Evolutionary conservation across 2,888 invertebrate genomes (phyloP), one percentile per base, ranked within the genome.

Genomic region (Toxonevra muliebris): DNA sequence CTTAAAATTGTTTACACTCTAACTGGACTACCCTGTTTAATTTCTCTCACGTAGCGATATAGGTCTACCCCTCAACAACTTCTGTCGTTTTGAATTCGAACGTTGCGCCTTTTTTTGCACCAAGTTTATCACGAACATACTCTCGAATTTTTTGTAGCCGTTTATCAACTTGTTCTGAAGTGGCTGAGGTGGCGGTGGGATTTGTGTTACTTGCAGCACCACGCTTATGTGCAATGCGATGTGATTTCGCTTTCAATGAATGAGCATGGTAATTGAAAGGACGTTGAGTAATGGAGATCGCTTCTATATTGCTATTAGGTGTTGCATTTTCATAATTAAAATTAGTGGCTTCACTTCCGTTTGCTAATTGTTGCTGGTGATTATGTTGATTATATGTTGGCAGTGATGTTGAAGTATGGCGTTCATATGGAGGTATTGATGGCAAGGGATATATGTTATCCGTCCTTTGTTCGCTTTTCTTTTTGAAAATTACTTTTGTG

Each of bases 181-280:
- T 52, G 4, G 42, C 19, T 1, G 57, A 20, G 7, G 59, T 55
- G 13, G 59, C 59, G 0, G 60, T 40, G 0, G 76, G 69, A 3
- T 66, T 52, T 0, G 61, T 52, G 11, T 69, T 61, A 59, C 72
- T n/a, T 8, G 55, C 52, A 20, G 68, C 61, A 17, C 54, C 71
- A 50, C 72, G 72, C 17, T 75, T 76, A 20, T 71, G 69, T 19
- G 70, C 71, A 70, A 64, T 66, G 61, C 63, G 59, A 20, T 68
- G 72, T 20, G 67, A 58, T 17, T 69, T 13, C 71, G 74, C 63
- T 65, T 79, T 77, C 2, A 74, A 68, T 2, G 74, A 65, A 45
- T 81, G 81, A 43, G 85, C 82, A 61, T 85, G 86, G 69, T 84
- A 85, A 69, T 86, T 85, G 45, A 75, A 82, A 15, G 85, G 84